phyloP scores from a whole-genome alignment of 1,140 invertebrate genomes.

The Palaemon carinicauda region DNA sequence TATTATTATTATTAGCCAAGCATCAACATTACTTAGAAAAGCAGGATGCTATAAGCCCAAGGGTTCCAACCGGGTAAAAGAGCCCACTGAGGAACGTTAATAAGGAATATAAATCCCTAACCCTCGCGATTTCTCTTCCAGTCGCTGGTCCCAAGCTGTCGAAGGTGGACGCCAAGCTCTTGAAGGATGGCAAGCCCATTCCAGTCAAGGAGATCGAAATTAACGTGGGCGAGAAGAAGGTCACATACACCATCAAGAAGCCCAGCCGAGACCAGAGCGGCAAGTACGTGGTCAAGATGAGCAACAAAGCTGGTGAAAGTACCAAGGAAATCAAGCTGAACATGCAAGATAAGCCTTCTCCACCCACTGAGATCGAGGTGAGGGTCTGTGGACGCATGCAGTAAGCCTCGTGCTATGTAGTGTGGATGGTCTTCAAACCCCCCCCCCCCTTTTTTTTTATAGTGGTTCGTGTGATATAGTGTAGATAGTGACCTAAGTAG shows the following conservation, averaged over 20 bases:
- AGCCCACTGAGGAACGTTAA: too few species aligned
- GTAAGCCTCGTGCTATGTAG: too few species aligned
- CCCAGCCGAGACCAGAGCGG: slow-evolving; percentile 82
- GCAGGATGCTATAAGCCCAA: too few species aligned
- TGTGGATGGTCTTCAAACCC: too few species aligned
- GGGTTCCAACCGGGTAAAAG: too few species aligned
- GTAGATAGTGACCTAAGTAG: too few species aligned
- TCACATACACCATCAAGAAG: slow-evolving; percentile 90
- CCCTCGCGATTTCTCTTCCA: slow-evolving; percentile 64
- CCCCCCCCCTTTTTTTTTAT: too few species aligned
- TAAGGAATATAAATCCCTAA: too few species aligned
- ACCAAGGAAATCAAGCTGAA: slow-evolving; percentile 82
- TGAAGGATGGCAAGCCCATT: slow-evolving; percentile 87
- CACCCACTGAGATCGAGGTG: slow-evolving; percentile 57
- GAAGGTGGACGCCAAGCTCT: slow-evolving; percentile 84
- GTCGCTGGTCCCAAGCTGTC: slow-evolving; percentile 86
- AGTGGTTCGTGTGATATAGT: too few species aligned
- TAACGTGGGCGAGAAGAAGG: slow-evolving; percentile 87
- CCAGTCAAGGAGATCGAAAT: slow-evolving; percentile 88
- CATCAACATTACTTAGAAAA: too few species aligned
- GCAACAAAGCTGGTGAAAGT: slow-evolving; percentile 88
- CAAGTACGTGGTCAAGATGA: slow-evolving; percentile 84
- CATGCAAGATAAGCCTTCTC: slow-evolving; percentile 76
- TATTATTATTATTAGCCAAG: too few species aligned
- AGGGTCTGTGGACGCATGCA: too few species aligned